Evolutionary conservation across 1,140 invertebrate genomes (phyloP), one percentile per base, ranked within the genome.

Genomic region (Lordiphosa clarofinis): DNA sequence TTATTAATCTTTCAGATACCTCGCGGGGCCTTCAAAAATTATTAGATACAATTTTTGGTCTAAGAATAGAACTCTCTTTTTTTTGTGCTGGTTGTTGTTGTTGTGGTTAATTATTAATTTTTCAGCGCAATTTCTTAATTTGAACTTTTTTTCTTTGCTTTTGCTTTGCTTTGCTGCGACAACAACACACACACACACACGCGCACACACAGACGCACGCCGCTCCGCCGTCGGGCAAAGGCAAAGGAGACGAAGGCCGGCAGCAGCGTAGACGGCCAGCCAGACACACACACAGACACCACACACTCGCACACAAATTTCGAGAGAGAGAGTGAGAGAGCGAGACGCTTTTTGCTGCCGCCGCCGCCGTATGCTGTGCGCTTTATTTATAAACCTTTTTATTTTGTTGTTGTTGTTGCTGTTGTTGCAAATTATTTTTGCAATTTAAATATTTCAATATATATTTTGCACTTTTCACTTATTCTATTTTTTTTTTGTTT

Each of bases 361-460:
- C 75, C 70, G 47, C 35, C 44, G 58, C 43, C 61, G 65, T 8
- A 31, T 46, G 46, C 53, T 47, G 28, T 60, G 66, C 78, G 78
- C 78, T 78, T 73, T 84, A 84, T 82, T 82, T 82, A 70, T 84
- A 84, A 73, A 84, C 70, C 57, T 60, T 72, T 52, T 67, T 60
- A 24, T 55, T 56, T 59, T 47, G 35, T 38, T 54, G 15, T 53
- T 19, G 15, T 33, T 55, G 28, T 33, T 57, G 21, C 35, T 47
- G 9, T 15, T 48, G 31, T 49, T 57, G 64, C 64, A 59, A 53
- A 60, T 64, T 52, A 69, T 55, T 55, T 56, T 66, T 36, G 60
- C 60, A 66, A 63, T 47, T 58, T 31, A 8, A 31, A 31, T 37
- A 36, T 52, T 52, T 11, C 21, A 39, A 24, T 38, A 11, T 49